Conservation (phyloP, 2,113 vertebrate genomes). For the Malurus cyaneus region DNA sequence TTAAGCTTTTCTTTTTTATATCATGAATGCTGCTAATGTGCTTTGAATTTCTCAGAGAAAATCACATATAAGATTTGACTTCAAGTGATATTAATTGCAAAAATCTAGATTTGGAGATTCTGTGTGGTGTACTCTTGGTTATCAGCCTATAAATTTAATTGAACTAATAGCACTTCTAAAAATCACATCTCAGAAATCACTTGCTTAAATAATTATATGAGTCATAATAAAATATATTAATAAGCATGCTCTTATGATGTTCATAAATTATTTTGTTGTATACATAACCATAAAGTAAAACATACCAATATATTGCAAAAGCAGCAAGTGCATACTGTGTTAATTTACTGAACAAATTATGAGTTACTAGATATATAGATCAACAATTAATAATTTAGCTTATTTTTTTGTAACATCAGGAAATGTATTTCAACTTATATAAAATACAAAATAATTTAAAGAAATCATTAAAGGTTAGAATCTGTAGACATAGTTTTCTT, state of each 20-base stretch:
- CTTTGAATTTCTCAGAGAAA: constrained; percentile 15
- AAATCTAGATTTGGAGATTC: background rate
- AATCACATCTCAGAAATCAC: background rate
- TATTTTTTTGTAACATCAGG: background rate
- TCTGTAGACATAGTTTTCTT: background rate
- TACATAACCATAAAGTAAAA: background rate
- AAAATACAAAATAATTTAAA: background rate
- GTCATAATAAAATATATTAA: background rate
- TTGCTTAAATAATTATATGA: background rate
- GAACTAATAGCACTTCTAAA: background rate
- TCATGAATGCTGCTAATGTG: constrained; percentile 17
- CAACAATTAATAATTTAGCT: background rate
- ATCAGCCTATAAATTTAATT: background rate
- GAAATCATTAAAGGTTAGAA: background rate
- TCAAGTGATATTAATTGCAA: background rate
- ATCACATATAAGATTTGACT: background rate
- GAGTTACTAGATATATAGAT: background rate
- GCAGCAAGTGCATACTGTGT: background rate
- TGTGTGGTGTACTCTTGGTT: background rate
- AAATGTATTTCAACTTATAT: background rate
- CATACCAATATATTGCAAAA: background rate
- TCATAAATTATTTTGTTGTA: background rate
- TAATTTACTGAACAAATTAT: background rate
- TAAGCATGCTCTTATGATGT: background rate
- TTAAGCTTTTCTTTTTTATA: constrained; percentile 30